phyloP scores from a whole-genome alignment of 2,888 invertebrate species.

The Isotomurus palustris region DNA sequence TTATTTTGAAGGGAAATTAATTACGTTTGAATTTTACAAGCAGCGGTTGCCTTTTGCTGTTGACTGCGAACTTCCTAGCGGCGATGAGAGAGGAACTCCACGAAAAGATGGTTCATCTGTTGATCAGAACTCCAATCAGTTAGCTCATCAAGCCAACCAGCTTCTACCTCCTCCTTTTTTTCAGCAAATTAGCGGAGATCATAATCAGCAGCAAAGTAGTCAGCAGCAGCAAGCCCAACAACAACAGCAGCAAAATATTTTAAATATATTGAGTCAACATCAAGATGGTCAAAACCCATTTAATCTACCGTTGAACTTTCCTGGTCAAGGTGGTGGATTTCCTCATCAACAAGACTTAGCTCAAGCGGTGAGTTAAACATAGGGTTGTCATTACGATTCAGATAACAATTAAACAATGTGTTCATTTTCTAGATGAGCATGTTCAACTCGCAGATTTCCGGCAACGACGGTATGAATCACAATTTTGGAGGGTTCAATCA shows the following conservation, averaged over 20 bases:
- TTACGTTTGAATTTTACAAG: neutral
- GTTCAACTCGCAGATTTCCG: slow-evolving; percentile 37
- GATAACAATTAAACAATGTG: slow-evolving; percentile 1
- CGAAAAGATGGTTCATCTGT: slow-evolving; percentile 48
- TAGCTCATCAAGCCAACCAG: slow-evolving; percentile 18
- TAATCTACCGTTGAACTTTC: slow-evolving; percentile 33
- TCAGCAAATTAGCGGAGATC: slow-evolving; percentile 37
- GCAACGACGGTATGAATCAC: slow-evolving; percentile 51
- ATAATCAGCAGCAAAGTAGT: slow-evolving; percentile 18
- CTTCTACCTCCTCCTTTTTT: slow-evolving; percentile 44
- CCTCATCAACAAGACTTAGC: slow-evolving; percentile 18
- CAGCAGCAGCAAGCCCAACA: slow-evolving; percentile 15
- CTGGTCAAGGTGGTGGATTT: slow-evolving; percentile 25
- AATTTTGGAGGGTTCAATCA: neutral
- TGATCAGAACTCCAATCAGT: slow-evolving; percentile 42
- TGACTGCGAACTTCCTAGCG: slow-evolving; percentile 57
- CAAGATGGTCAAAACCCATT: slow-evolving; percentile 27
- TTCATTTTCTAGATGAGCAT: slow-evolving; percentile 10
- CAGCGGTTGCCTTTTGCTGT: slow-evolving; percentile 63
- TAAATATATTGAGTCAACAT: slow-evolving; percentile 9
- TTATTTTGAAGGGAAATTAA: neutral
- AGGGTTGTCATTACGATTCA: no score
- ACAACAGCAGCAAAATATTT: slow-evolving; percentile 24
- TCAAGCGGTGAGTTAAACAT: neutral
- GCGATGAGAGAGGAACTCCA: slow-evolving; percentile 21